Conservation (phyloP, 2,113 vertebrate genomes). For the Boulengeromyrus knoepffleri region DNA sequence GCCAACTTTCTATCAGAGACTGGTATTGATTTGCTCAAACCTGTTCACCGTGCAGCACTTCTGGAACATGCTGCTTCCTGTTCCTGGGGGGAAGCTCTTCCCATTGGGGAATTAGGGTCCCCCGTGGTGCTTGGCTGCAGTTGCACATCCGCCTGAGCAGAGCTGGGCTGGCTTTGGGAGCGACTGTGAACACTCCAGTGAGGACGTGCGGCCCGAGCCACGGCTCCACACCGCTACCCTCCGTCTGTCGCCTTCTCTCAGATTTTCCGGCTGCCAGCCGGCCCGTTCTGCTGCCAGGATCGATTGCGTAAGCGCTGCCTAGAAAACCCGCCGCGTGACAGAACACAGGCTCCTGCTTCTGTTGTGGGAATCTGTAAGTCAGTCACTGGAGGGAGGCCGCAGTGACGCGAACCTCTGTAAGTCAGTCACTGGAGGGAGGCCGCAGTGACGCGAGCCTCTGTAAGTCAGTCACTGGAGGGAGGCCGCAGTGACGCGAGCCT, state of each 20-base stretch:
- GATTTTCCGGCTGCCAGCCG: not conserved
- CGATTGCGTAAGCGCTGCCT: not conserved
- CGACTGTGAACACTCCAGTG: not conserved
- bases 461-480: no score
- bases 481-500: no score
- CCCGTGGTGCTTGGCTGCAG: not conserved
- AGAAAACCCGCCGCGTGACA: not conserved
- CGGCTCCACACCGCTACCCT: not conserved
- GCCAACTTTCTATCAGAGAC: conserved; percentile 55
- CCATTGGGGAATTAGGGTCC: not conserved
- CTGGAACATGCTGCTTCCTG: conserved; percentile 24
- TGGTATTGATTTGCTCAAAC: conserved; percentile 64
- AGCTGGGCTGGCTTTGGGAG: not conserved
- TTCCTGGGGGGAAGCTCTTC: conserved; percentile 13
- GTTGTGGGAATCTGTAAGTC: not conserved
- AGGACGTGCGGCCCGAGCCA: not conserved
- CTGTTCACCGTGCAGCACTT: conserved; percentile 21
- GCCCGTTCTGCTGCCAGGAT: not conserved
- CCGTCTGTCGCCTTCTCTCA: not conserved
- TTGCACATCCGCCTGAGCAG: not conserved
- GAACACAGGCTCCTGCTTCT: not conserved
- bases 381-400: not conserved
- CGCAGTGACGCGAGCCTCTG: not conserved
- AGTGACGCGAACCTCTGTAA: not conserved
- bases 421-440: not conserved